Evolutionary conservation across 1,140 invertebrate species (phyloP).

Genomic region (Danaus melanippus): DNA sequence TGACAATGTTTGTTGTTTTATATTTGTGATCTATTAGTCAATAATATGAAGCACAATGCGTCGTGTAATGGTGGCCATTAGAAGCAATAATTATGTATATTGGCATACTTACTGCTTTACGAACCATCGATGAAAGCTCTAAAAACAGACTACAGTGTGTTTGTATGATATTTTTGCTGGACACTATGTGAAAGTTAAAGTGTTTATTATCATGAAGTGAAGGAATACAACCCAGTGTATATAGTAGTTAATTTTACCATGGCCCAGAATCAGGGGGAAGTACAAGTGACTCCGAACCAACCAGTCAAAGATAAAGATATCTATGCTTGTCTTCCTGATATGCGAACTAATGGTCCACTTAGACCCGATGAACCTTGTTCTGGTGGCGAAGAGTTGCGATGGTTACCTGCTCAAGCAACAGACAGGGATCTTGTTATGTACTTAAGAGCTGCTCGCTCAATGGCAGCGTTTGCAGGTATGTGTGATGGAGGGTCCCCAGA

Average conservation of each 20-base stretch:
- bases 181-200: slow-evolving; percentile 49
- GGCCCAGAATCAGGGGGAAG: slow-evolving; percentile 70
- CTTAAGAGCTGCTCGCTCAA: slow-evolving; percentile 93
- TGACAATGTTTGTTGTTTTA: slow-evolving; percentile 32
- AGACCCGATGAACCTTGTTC: slow-evolving; percentile 82
- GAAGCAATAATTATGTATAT: slow-evolving; percentile 69
- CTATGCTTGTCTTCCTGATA: slow-evolving; percentile 82
- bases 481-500: slow-evolving; percentile 97
- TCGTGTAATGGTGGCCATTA: slow-evolving; percentile 73
- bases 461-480: slow-evolving; percentile 95
- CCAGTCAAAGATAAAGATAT: slow-evolving; percentile 69
- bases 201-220: slow-evolving; percentile 50
- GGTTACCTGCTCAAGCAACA: slow-evolving; percentile 91
- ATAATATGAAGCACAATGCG: slow-evolving; percentile 64
- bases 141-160: slow-evolving; percentile 36
- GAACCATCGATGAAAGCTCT: slow-evolving; percentile 46
- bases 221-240: slow-evolving; percentile 44
- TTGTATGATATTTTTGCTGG: slow-evolving; percentile 27
- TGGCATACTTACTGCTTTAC: slow-evolving; percentile 66
- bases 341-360: slow-evolving; percentile 75
- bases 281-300: slow-evolving; percentile 67
- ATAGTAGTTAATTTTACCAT: slow-evolving; percentile 49
- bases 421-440: slow-evolving; percentile 98
- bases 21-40: slow-evolving; percentile 36
- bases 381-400: slow-evolving; percentile 91